A percentile compares a stretch with the other conserved stretches of the same genome.
Evolutionary conservation across 2,888 invertebrate species (phyloP).

Genomic region (Epirrita christyi): DNA sequence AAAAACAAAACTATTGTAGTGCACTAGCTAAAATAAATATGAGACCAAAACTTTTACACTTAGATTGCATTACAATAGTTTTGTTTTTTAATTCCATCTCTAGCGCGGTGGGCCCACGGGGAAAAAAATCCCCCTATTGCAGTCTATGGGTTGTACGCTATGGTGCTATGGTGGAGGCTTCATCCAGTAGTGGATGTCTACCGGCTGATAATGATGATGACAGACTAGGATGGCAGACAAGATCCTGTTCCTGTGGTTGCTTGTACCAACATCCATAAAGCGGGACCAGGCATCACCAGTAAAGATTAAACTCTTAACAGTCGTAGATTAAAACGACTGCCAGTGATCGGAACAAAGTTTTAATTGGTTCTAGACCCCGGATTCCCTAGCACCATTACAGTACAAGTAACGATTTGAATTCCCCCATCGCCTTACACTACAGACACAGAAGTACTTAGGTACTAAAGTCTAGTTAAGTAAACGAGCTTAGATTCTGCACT

Average conservation of each 20-base stretch:
- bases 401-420: constrained; percentile 7
- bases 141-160: too few species aligned
- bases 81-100: too few species aligned
- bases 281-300: not conserved
- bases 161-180: too few species aligned
- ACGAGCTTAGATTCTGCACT: not conserved
- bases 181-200: too few species aligned
- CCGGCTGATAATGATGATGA: too few species aligned
- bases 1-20: too few species aligned
- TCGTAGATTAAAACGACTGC: constrained; percentile 19
- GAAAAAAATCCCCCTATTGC: too few species aligned
- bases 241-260: too few species aligned
- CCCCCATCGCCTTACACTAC: not conserved
- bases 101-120: too few species aligned
- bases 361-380: constrained; percentile 16
- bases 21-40: not conserved
- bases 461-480: constrained; percentile 1
- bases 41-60: too few species aligned
- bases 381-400: constrained; percentile 3
- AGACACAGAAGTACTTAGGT: not conserved
- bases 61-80: not conserved
- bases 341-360: constrained; percentile 22
- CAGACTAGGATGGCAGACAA: too few species aligned
- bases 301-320: constrained; percentile 2
- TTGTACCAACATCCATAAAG: too few species aligned